Evolutionary conservation across 2,797 vertebrate species (phyloP).

Genomic region (Vespertilio murinus): DNA sequence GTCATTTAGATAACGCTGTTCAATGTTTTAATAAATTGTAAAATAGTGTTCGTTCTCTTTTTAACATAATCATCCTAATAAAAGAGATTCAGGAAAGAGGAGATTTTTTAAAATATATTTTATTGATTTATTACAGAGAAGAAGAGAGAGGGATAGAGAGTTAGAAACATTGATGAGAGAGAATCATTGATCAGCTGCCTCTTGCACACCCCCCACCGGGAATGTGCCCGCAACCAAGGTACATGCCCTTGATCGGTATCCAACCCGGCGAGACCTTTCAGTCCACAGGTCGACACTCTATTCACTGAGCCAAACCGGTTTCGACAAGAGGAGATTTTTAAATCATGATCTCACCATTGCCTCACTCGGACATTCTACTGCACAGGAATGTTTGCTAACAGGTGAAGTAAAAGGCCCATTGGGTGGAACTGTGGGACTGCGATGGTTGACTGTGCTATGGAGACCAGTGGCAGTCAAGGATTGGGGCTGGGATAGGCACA

Average conservation of each 20-base stretch:
- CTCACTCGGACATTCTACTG: not conserved
- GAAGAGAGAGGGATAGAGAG: too few species aligned
- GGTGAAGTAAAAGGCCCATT: rapidly evolving
- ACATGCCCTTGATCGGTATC: too few species aligned
- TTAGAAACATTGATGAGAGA: too few species aligned
- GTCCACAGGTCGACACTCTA: too few species aligned
- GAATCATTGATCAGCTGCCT: too few species aligned
- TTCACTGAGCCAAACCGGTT: too few species aligned
- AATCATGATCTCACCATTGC: not conserved
- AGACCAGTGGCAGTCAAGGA: not conserved
- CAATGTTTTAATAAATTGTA: not conserved
- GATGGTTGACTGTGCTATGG: rapidly evolving
- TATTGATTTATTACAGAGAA: too few species aligned
- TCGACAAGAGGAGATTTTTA: not conserved
- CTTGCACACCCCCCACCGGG: too few species aligned
- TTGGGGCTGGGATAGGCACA: not conserved
- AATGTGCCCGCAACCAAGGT: too few species aligned
- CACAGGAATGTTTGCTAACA: not conserved
- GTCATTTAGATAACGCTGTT: not conserved
- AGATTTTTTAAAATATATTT: too few species aligned
- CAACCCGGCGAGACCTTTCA: too few species aligned
- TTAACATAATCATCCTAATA: not conserved
- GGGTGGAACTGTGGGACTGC: not conserved
- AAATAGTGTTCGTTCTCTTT: not conserved
- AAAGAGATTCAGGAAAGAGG: not conserved